These are phyloP conservation scores for Malurus cyaneus DNA, from an alignment of 2,113 vertebrate genomes.

Conservation along the genomic window DNA sequence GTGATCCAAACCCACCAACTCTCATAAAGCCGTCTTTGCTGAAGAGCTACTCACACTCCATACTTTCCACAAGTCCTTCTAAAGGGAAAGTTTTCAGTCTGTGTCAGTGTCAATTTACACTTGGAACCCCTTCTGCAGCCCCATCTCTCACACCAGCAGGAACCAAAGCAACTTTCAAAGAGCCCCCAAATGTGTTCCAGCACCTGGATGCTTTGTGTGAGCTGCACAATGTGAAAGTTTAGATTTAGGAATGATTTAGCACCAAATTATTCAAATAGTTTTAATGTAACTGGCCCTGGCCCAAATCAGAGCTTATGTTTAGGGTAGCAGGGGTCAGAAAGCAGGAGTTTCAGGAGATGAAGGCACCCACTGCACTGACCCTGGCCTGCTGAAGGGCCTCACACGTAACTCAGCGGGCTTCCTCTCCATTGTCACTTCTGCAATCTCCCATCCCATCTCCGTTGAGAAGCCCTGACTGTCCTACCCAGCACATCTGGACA, in stretches of 20 bases:
- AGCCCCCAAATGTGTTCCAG: not conserved
- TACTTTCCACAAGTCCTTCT: not conserved
- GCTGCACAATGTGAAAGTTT: rapidly evolving
- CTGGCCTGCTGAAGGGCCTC: not conserved
- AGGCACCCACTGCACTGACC: not conserved
- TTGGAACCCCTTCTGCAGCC: not conserved
- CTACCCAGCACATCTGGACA: slow-evolving; percentile 24
- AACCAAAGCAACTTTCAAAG: not conserved
- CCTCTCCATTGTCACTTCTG: not conserved
- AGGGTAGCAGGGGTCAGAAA: not conserved
- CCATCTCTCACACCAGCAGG: not conserved
- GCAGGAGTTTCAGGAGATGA: not conserved
- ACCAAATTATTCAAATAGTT: not conserved
- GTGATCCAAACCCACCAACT: not conserved
- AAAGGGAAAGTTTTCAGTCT: not conserved
- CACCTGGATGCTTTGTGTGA: not conserved
- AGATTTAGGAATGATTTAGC: not conserved
- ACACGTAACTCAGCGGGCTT: not conserved
- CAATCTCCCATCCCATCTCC: not conserved
- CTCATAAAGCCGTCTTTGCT: not conserved
- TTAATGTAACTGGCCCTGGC: not conserved
- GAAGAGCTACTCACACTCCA: not conserved
- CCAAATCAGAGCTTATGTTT: not conserved
- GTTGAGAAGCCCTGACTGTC: not conserved
- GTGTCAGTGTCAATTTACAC: not conserved